Conservation (phyloP, 2,888 invertebrate genomes). For the Coecobrya sp. region DNA sequence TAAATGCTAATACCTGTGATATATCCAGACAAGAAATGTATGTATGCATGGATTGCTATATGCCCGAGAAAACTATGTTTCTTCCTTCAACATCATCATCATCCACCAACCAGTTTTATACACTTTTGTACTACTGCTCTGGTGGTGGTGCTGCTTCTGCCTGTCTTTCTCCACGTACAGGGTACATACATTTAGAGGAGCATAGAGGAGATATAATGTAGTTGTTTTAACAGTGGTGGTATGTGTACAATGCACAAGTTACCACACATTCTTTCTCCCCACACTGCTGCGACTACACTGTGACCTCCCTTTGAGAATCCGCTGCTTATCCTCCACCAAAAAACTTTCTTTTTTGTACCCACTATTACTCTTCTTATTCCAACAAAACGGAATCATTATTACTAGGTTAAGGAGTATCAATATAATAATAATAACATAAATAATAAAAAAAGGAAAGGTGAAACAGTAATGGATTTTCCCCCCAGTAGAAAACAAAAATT, state of each 20-base stretch:
- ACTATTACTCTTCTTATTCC: constrained; percentile 70
- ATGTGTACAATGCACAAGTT: constrained; percentile 77
- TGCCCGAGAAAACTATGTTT: constrained; percentile 38
- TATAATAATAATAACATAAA: constrained; percentile 40
- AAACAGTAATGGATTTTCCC: constrained; percentile 51
- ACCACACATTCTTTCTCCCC: constrained; percentile 82
- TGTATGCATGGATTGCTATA: neutral
- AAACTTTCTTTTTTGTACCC: constrained; percentile 75
- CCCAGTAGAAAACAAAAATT: constrained; percentile 55
- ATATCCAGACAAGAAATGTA: constrained; percentile 8
- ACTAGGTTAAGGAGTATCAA: constrained; percentile 80
- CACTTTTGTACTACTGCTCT: constrained; percentile 29
- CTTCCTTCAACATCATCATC: constrained; percentile 38
- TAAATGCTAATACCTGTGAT: constrained; percentile 76
- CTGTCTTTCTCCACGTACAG: neutral
- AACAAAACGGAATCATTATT: constrained; percentile 76
- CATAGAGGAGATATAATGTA: constrained; percentile 38
- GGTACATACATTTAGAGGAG: neutral
- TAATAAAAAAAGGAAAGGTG: constrained; percentile 36
- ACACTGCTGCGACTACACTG: constrained; percentile 83
- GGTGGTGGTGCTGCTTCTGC: constrained; percentile 14
- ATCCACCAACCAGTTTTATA: constrained; percentile 31
- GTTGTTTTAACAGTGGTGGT: constrained; percentile 64
- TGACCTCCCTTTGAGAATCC: constrained; percentile 82
- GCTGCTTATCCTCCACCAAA: constrained; percentile 82